A percentile compares a stretch with the other conserved stretches of the same genome.
These are phyloP conservation scores for Misgurnus mizolepis DNA, from an alignment of 2,113 vertebrate genomes.

Conservation along the genomic window DNA sequence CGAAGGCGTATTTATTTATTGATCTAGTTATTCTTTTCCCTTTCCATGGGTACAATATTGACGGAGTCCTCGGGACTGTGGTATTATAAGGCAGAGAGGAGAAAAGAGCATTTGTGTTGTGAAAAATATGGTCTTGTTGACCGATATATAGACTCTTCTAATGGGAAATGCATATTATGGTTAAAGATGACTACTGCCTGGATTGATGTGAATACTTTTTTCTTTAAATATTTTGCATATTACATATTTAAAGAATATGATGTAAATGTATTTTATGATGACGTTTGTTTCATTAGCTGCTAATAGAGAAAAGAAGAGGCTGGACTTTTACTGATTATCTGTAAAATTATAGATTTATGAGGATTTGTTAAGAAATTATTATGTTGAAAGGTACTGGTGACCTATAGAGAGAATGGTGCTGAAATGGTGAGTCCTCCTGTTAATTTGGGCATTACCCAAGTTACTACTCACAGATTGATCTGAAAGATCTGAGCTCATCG, in stretches of 20 bases:
- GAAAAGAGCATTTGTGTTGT: conserved; percentile 36
- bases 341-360: conserved; percentile 27
- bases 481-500: conserved; percentile 1
- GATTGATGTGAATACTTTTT: conserved; percentile 70
- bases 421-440: conserved; percentile 23
- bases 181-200: conserved; percentile 64
- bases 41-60: conserved; percentile 59
- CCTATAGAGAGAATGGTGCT: conserved; percentile 49
- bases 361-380: conserved; percentile 34
- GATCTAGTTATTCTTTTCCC: conserved; percentile 44
- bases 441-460: conserved; percentile 51
- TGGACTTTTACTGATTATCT: conserved; percentile 66
- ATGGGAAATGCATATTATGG: conserved; percentile 36
- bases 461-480: conserved; percentile 23
- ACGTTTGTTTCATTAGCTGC: conserved; percentile 82
- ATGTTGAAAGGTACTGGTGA: conserved; percentile 51
- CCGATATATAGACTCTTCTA: conserved; percentile 37
- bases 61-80: conserved; percentile 50
- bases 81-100: conserved; percentile 41
- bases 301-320: conserved; percentile 74
- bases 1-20: conserved; percentile 36
- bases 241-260: conserved; percentile 64
- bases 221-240: conserved; percentile 56
- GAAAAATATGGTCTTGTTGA: conserved; percentile 33
- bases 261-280: conserved; percentile 60